Conservation (phyloP, 2,888 invertebrate species). For the Drosophila melanosoma region DNA sequence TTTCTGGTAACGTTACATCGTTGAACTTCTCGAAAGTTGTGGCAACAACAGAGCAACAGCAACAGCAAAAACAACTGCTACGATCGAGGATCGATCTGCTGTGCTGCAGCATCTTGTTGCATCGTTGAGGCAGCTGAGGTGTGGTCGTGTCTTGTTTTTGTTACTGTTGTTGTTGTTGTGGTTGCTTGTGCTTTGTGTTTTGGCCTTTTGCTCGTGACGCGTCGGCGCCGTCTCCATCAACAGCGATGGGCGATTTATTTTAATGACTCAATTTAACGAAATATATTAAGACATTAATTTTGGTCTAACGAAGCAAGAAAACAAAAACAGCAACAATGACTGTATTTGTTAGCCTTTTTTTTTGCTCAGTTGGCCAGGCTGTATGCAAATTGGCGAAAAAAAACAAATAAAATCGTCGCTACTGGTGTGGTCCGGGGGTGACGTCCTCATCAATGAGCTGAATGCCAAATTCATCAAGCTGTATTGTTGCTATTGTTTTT, state of each 20-base stretch:
- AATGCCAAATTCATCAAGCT: slow-evolving; percentile 59
- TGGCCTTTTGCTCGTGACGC: slow-evolving; percentile 67
- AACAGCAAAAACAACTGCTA: slow-evolving; percentile 23
- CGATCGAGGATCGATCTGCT: slow-evolving; percentile 39
- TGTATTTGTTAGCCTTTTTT: slow-evolving; percentile 39
- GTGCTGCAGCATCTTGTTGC: slow-evolving; percentile 24
- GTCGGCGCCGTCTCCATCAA: slow-evolving; percentile 65
- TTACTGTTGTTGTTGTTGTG: slow-evolving; percentile 19
- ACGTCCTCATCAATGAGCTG: slow-evolving; percentile 70
- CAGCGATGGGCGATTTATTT: slow-evolving; percentile 79
- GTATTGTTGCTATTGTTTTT: slow-evolving; percentile 29
- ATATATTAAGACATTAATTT: slow-evolving; percentile 81
- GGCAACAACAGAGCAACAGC: slow-evolving; percentile 22
- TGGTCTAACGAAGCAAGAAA: slow-evolving; percentile 71
- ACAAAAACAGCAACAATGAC: slow-evolving; percentile 20
- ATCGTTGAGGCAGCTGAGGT: slow-evolving; percentile 41
- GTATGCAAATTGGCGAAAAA: slow-evolving; percentile 65
- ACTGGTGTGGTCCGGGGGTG: slow-evolving; percentile 68
- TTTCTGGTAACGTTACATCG: slow-evolving; percentile 70
- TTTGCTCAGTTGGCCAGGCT: slow-evolving; percentile 38
- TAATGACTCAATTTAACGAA: slow-evolving; percentile 83
- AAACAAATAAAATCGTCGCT: slow-evolving; percentile 19
- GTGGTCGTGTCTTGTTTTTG: slow-evolving; percentile 54
- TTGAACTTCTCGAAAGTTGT: slow-evolving; percentile 69
- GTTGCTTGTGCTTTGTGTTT: slow-evolving; percentile 29